Evolutionary conservation across 2,888 invertebrate genomes (phyloP).

Genomic region (Eupeodes latifasciatus): DNA sequence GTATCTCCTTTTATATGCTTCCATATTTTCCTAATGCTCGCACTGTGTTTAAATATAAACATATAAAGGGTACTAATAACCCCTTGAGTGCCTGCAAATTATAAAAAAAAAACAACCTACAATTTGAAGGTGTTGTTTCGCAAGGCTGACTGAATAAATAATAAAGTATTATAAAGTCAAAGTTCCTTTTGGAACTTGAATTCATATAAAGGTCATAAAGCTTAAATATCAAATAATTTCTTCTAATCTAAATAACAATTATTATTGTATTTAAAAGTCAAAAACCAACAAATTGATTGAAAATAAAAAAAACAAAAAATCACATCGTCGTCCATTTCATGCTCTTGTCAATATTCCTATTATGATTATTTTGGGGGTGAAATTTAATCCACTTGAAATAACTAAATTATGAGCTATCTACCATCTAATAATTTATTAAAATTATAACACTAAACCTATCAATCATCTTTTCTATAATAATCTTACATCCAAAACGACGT

Average conservation of each 20-base stretch:
- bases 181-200: no score
- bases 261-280: neutral
- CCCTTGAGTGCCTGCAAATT: no score
- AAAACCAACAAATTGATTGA: neutral
- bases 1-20: no score
- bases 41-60: no score
- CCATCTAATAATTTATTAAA: conserved; percentile 16
- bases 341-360: neutral
- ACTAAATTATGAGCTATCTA: neutral
- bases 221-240: no score
- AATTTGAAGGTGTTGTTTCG: no score
- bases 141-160: no score
- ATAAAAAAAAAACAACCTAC: no score
- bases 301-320: neutral
- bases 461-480: conserved; percentile 39
- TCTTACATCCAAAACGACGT: conserved; percentile 1
- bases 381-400: conserved; percentile 10
- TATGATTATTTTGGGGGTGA: neutral
- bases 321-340: neutral
- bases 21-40: no score
- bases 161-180: no score
- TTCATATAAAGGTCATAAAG: no score
- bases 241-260: neutral
- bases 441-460: conserved; percentile 23
- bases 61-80: no score